These are phyloP conservation scores for Pyrrhosoma nymphula DNA, from an alignment of 2,888 invertebrate species.

Conservation along the genomic window DNA sequence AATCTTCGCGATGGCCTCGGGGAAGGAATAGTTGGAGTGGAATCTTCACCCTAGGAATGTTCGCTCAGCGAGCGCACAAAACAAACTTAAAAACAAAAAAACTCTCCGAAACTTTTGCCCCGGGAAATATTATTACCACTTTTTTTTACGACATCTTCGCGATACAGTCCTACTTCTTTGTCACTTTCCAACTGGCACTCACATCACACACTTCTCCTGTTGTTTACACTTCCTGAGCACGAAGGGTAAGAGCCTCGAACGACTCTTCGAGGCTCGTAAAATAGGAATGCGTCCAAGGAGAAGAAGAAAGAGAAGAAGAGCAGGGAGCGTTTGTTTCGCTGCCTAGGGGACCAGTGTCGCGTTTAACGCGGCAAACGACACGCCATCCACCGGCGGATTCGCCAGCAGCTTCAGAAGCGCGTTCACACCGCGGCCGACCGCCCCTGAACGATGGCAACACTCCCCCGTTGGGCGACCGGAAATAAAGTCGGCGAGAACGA, in stretches of 20 bases:
- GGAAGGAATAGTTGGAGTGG: not conserved
- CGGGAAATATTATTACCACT: not conserved
- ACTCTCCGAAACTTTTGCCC: not conserved
- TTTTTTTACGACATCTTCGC: slow-evolving; percentile 1
- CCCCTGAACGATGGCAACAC: not conserved
- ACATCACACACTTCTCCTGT: not conserved
- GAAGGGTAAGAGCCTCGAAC: not conserved
- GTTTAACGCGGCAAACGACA: not conserved
- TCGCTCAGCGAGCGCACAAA: not conserved
- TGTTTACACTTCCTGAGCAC: not conserved
- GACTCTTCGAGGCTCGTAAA: not conserved
- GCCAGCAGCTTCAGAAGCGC: not conserved
- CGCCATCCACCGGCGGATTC: not conserved
- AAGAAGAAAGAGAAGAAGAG: not conserved
- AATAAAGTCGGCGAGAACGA: not conserved
- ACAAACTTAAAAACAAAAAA: not conserved
- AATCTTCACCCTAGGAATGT: not conserved
- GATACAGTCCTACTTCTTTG: not conserved
- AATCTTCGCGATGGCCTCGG: not conserved
- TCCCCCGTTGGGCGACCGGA: not conserved
- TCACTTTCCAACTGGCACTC: not conserved
- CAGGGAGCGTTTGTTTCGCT: not conserved
- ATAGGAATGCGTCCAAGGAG: not conserved
- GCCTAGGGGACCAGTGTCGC: not conserved
- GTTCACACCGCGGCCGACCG: not conserved